Evolutionary conservation across 2,797 vertebrate species (phyloP).

Genomic region (Molossus alvarezi): DNA sequence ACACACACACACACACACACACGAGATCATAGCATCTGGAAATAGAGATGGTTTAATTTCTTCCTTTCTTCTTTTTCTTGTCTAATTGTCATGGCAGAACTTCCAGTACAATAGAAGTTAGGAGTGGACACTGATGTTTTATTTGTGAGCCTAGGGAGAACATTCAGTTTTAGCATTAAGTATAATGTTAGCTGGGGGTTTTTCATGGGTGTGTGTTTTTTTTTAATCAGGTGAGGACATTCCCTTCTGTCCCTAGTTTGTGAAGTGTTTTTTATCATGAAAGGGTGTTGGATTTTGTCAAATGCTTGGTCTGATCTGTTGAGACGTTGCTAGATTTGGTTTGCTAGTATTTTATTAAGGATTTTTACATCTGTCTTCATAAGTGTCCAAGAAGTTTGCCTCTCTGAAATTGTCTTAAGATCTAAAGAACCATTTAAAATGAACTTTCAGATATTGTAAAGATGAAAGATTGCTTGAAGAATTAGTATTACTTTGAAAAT

Average conservation of each 20-base stretch:
- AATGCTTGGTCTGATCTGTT: background rate
- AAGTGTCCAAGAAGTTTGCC: constrained; percentile 12
- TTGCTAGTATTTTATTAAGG: constrained; percentile 31
- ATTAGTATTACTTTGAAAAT: constrained; percentile 45
- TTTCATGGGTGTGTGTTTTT: background rate
- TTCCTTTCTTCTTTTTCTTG: constrained; percentile 38
- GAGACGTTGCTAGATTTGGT: constrained; percentile 10
- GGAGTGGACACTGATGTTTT: background rate
- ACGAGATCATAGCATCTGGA: background rate
- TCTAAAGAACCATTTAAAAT: background rate
- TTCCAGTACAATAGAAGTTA: background rate
- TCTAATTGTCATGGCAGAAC: background rate
- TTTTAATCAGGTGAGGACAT: background rate
- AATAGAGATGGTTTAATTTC: background rate
- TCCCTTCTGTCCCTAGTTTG: background rate
- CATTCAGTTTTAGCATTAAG: background rate
- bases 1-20: background rate
- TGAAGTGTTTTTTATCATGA: background rate
- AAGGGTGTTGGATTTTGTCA: background rate
- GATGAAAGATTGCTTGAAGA: background rate
- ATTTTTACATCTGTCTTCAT: constrained; percentile 19
- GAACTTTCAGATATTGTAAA: constrained; percentile 16
- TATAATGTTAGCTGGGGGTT: background rate
- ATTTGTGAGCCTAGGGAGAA: background rate
- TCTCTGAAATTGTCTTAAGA: constrained; percentile 11